Base-by-base conservation (phyloP, 2,888 invertebrate species). In the Caenorhabditis virilis region DNA sequence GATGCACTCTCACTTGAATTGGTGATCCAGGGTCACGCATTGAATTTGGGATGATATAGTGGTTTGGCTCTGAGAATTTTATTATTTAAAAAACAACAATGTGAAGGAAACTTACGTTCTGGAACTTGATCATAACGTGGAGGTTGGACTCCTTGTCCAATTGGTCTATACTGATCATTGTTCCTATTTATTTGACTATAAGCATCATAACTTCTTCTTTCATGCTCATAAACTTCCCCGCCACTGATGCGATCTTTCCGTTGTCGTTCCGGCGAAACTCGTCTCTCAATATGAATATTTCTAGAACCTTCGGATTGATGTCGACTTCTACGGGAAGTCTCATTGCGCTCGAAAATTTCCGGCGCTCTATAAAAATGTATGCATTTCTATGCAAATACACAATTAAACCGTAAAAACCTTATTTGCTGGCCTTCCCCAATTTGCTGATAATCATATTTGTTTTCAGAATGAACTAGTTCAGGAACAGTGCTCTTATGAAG, bases 381-480 rank as follows among this genome's bases (percentile, higher is more conserved):
- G n/a, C n/a, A n/a, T n/a, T n/a, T n/a, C n/a, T n/a, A n/a, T n/a
- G n/a, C n/a, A n/a, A n/a, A n/a, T n/a, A n/a, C n/a, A n/a, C n/a
- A n/a, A n/a, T n/a, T n/a, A n/a, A n/a, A n/a, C n/a, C n/a, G n/a
- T n/a, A n/a, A n/a, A n/a, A n/a, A 49, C 49, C 38, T 25, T 2
- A 23, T 23, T 22, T 63, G 63, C 11, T 43, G 27, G 27, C 51
- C 58, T 11, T n/a, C 16, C 2, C 27, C 35, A 27, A 57, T 20
- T 53, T 53, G 57, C 13, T 63, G 63, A 57, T 63, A 63, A n/a
- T 67, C 58, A 36, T 50, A 54, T 42, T 58, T 62, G 48, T 67
- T 62, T 48, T 67, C 67, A 9, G 67, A 67, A 30, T 67, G 67
- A 23, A 67, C 52, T 2, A 67, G 47, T 43, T 67, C 67, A 26